Conservation (phyloP, 2,113 vertebrate species). For the Chamaetylas fuelleborni region DNA sequence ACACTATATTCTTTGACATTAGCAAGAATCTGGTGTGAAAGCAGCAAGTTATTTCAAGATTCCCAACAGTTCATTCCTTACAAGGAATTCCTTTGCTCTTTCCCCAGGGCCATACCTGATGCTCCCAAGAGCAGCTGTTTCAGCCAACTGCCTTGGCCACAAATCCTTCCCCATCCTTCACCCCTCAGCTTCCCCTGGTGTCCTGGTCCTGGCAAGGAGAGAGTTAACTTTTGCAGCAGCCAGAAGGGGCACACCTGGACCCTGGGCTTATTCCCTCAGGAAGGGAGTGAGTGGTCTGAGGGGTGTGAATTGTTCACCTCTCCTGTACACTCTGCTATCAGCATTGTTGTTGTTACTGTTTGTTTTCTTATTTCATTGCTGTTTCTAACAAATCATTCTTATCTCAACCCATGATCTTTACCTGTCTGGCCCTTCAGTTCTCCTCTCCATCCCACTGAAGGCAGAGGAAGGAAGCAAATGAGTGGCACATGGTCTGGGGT, state of each 20-base stretch:
- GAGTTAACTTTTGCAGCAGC: not conserved
- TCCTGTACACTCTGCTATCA: not conserved
- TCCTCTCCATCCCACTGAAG: not conserved
- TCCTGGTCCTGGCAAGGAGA: not conserved
- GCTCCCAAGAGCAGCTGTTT: not conserved
- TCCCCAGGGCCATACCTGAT: not conserved
- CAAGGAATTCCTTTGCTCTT: not conserved
- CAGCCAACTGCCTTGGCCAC: fast-evolving
- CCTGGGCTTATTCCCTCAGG: not conserved
- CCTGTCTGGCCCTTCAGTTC: not conserved
- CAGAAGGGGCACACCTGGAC: not conserved
- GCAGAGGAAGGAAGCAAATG: not conserved
- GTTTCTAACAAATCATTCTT: not conserved
- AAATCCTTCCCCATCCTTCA: not conserved
- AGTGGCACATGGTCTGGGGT: not conserved
- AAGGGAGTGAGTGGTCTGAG: not conserved
- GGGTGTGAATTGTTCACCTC: not conserved
- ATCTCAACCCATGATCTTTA: not conserved
- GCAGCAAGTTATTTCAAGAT: not conserved
- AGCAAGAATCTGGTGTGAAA: not conserved
- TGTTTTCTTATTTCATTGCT: not conserved
- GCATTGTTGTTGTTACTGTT: no score
- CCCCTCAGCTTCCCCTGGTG: not conserved
- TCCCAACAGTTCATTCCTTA: not conserved
- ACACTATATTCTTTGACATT: not conserved